These are phyloP conservation scores for Anthonomus grandis DNA, from an alignment of 1,140 invertebrate species.

Conservation along the genomic window DNA sequence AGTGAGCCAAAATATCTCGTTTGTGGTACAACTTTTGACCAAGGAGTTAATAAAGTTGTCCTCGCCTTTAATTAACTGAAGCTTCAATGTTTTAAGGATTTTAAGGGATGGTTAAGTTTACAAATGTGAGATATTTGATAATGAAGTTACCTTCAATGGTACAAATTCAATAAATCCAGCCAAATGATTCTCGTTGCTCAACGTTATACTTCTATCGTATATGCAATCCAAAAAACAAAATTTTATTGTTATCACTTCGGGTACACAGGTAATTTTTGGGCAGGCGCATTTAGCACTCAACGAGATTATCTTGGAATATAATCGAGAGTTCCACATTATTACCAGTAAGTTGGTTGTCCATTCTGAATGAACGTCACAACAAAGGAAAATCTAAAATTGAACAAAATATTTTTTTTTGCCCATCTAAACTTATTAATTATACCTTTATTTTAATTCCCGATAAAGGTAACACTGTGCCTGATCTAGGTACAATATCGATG, in stretches of 20 bases:
- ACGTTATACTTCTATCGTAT: slow-evolving; percentile 25
- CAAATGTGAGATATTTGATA: too few species aligned
- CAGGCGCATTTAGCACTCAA: slow-evolving; percentile 7
- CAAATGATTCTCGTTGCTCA: slow-evolving; percentile 1
- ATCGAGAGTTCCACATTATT: slow-evolving; percentile 16
- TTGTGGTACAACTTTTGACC: too few species aligned
- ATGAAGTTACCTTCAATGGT: neutral
- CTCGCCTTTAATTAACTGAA: too few species aligned
- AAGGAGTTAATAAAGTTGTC: too few species aligned
- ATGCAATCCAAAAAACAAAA: slow-evolving; percentile 40
- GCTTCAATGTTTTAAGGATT: too few species aligned
- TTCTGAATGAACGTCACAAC: neutral
- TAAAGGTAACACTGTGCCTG: slow-evolving; percentile 3
- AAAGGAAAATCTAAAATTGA: slow-evolving; percentile 2
- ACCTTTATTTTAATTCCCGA: slow-evolving; percentile 1
- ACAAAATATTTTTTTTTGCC: neutral
- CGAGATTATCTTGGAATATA: slow-evolving; percentile 2
- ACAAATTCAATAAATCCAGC: slow-evolving; percentile 4
- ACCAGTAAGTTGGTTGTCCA: neutral
- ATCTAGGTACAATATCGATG: neutral
- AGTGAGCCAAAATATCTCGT: too few species aligned
- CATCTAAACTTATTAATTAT: neutral
- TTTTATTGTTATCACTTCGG: slow-evolving; percentile 32
- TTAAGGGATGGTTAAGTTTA: too few species aligned
- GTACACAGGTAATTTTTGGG: slow-evolving; percentile 30